Evolutionary conservation across 2,888 invertebrate genomes (phyloP), one percentile per base, ranked within the genome.

Genomic region (Volucella bombylans): DNA sequence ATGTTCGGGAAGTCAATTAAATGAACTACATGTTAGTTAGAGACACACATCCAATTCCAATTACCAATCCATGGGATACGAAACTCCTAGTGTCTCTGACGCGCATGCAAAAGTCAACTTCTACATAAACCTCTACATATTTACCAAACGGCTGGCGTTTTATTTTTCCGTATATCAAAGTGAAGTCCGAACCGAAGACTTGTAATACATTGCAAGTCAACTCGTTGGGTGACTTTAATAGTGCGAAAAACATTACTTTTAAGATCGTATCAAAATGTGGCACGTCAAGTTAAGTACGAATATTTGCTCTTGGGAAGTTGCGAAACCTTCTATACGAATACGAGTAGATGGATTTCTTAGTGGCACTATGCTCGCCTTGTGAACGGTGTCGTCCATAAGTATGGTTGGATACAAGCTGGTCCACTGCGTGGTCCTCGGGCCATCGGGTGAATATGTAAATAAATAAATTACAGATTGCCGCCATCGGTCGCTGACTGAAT

Each of bases 211-310:
- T 80, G 81, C 76, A 76, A 72, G 81, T 85, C 85, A 81, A 77
- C 76, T 85, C 85, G 85, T 81, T 85, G 76, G 81, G 81, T 81
- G 85, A 85, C 85, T 85, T 85, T 85, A 81, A 85, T 85, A 81
- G 85, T 85, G 85, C 85, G 85, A 85, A 85, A 85, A 85, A 85
- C 85, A 85, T 85, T 81, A 81, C 76, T 52, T 72, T 77, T 77
- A 77, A 85, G 85, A 85, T 85, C 72, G 62, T 85, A 85, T 85
- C 85, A 76, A 71, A 71, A 81, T 68, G 85, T 81, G 85, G 85
- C 85, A 85, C 85, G 85, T 85, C 85, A 85, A 67, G 67, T 57
- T 82, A 65, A 82, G 76, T 76, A 76, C 68, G 39, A 39, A 57
- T 43, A 54, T 49, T 12, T 45, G 61, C 62, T 45, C 18, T 8